Percentiles rank a stretch among this genome's conserved stretches.
Evolutionary conservation across 2,113 vertebrate genomes (phyloP).

Genomic region (Delphinus delphis): DNA sequence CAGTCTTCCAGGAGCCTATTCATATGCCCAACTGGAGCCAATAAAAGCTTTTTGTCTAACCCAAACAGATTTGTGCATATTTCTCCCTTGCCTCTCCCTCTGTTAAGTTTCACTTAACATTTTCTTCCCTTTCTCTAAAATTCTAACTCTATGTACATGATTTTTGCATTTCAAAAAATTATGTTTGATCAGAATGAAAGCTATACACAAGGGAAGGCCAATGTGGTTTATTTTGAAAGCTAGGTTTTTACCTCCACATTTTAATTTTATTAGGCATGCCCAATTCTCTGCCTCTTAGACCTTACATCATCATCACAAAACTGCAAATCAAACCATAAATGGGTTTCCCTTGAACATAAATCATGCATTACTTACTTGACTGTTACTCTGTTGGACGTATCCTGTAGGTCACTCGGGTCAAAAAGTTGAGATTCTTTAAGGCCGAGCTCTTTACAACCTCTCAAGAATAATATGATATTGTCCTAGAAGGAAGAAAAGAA

Average conservation of each 20-base stretch:
- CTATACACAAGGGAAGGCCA: background rate
- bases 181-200: background rate
- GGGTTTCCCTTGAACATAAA: constrained; percentile 37
- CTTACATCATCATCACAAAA: background rate
- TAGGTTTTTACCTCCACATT: constrained; percentile 26
- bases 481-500: constrained; percentile 87
- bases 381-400: constrained; percentile 88
- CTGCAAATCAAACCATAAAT: constrained; percentile 8
- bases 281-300: background rate
- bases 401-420: constrained; percentile 96
- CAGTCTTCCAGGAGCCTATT: constrained; percentile 39
- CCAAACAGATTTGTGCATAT: background rate
- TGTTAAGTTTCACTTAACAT: constrained; percentile 5
- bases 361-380: constrained; percentile 88
- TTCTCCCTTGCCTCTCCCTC: background rate
- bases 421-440: constrained; percentile 98
- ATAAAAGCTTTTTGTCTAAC: constrained; percentile 27
- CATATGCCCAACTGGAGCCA: background rate
- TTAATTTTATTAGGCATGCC: constrained; percentile 22
- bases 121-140: background rate
- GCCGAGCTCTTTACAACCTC: constrained; percentile 96
- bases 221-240: background rate
- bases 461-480: constrained; percentile 95
- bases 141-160: background rate
- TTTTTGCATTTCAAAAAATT: constrained; percentile 34